Evolutionary conservation across 2,113 vertebrate species (phyloP), one percentile per base, ranked within the genome.

Genomic region (Rynchops niger): DNA sequence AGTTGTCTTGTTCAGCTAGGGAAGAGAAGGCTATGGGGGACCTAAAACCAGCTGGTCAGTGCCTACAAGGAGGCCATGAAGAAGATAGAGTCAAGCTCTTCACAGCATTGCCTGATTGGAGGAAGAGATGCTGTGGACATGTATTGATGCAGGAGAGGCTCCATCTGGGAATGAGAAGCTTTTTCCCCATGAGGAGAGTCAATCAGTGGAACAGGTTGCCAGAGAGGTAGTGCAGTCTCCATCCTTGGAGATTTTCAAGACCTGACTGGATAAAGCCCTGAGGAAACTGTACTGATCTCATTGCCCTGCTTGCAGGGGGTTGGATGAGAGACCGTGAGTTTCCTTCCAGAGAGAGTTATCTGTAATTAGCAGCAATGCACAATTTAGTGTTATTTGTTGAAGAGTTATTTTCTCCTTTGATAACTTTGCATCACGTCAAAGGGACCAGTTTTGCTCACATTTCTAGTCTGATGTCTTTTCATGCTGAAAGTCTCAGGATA

Each of bases 381-480:
- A 77, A 26, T 58, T 66, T 80, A 42, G 22, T 66, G 17, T 45
- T 94, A 34, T 19, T 74, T 61, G 4, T 43, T 53, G 34, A 66
- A 52, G 18, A 71, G 4, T 38, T 84, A 22, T 40, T 83, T 86
- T 70, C 53, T 91, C 36, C 13, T 85, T 85, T 71, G 11, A 12
- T 43, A 70, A 49, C 15, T 69, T 80, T 66, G 34, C 27, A 58
- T 59, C 14, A 43, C 27, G 29, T 63, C 43, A 61, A 47, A 79
- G 26, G 22, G 29, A 62, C 13, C 5, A 45, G 6, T 85, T 90
- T 85, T 79, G 13, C 23, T 40, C 36, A 40, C 36, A 34, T 67
- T 91, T 96, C n/a, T 71, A 25, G 5, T 78, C 66, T 81, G 50
- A 18, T 70, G 34, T 62, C 15, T 92, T 84, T 87, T 69, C 45